Percentiles rank a stretch among this genome's conserved stretches.
phyloP scores from a whole-genome alignment of 1,140 invertebrate genomes.

The Drosophila erecta region DNA sequence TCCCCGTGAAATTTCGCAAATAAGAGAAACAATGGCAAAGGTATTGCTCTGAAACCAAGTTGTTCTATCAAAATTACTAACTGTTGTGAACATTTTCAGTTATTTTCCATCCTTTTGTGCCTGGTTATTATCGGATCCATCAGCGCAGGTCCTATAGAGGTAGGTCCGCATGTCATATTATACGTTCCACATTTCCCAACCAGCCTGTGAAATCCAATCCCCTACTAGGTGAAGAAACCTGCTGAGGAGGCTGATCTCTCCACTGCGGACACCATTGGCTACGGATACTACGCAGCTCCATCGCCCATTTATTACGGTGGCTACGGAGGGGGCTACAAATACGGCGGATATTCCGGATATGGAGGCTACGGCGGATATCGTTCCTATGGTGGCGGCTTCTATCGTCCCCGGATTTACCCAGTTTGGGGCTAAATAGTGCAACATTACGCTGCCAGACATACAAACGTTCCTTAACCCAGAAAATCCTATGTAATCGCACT shows the following conservation, averaged over 20 bases:
- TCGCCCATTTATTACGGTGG: conserved; percentile 54
- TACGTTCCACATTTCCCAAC: neutral
- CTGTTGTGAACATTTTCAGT: conserved; percentile 13
- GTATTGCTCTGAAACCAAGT: conserved; percentile 25
- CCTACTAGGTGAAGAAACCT: conserved; percentile 1
- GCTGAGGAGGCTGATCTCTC: conserved; percentile 30
- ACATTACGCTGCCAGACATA: neutral
- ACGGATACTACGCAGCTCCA: conserved; percentile 55
- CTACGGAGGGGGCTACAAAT: conserved; percentile 53
- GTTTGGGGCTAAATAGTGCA: conserved; percentile 45
- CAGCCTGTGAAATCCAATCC: neutral
- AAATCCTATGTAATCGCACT: conserved; percentile 22
- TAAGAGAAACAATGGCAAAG: conserved; percentile 59
- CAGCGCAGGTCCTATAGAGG: conserved; percentile 28
- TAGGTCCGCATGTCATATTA: neutral
- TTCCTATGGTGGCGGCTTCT: conserved; percentile 47
- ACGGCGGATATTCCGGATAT: conserved; percentile 39
- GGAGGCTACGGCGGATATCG: conserved; percentile 38
- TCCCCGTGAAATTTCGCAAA: conserved; percentile 53
- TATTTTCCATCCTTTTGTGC: conserved; percentile 29
- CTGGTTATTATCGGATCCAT: conserved; percentile 14
- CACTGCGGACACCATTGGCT: conserved; percentile 53
- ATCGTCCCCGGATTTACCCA: conserved; percentile 64
- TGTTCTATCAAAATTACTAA: conserved; percentile 5
- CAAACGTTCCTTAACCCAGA: neutral